Percentiles rank a stretch among this genome's conserved stretches.
Conservation (phyloP, 2,888 invertebrate genomes). For the Stegana nigrithorax region DNA sequence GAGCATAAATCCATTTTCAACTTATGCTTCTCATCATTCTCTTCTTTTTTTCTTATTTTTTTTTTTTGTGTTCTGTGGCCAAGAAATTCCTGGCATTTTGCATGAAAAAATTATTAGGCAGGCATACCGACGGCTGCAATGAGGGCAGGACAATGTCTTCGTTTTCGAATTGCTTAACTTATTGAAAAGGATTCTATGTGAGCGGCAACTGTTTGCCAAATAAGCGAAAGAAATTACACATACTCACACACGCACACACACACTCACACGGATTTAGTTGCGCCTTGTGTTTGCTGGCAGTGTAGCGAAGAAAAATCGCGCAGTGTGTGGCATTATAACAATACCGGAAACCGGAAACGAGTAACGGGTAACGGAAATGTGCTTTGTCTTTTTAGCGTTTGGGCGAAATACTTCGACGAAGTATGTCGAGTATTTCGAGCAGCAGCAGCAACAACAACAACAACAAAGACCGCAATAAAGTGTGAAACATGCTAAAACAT, state of each 20-base stretch:
- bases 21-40: too few species aligned
- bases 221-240: too few species aligned
- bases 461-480: neutral
- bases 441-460: slow-evolving; percentile 36
- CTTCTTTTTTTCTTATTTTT: too few species aligned
- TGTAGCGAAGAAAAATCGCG: neutral
- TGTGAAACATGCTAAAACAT: neutral
- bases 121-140: too few species aligned
- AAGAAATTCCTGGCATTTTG: too few species aligned
- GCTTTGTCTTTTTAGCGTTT: slow-evolving; percentile 58
- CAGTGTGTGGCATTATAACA: slow-evolving; percentile 37
- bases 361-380: slow-evolving; percentile 57
- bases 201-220: neutral
- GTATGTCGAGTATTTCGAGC: slow-evolving; percentile 49
- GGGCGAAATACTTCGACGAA: slow-evolving; percentile 50
- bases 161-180: neutral
- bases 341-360: slow-evolving; percentile 58
- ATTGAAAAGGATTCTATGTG: neutral
- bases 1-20: too few species aligned
- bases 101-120: too few species aligned
- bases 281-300: neutral
- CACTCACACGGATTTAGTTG: neutral
- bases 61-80: too few species aligned
- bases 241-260: too few species aligned
- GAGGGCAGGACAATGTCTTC: neutral